phyloP scores from a whole-genome alignment of 64 coral and sea anemone genomes.

The Dendronephthya gigantea region DNA sequence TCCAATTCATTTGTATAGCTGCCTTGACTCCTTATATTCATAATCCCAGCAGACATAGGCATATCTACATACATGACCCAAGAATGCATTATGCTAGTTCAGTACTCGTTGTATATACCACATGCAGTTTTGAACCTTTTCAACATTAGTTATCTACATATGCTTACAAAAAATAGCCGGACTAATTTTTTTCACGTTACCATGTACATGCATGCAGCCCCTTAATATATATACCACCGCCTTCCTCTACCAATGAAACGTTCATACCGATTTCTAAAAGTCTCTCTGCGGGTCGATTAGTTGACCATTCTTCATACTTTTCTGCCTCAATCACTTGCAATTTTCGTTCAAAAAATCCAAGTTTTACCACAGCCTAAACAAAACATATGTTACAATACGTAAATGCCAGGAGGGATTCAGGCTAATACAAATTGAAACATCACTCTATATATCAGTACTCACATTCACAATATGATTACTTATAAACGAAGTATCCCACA shows the following conservation, averaged over 20 bases:
- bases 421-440: background rate
- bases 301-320: slow-evolving; percentile 96
- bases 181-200: no score
- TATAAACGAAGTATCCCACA: background rate
- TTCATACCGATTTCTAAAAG: slow-evolving; percentile 84
- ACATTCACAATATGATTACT: slow-evolving; percentile 47
- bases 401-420: background rate
- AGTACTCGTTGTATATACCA: no score
- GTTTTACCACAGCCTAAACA: slow-evolving; percentile 60
- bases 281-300: slow-evolving; percentile 72
- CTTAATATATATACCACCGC: no score
- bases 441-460: background rate
- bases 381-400: background rate
- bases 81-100: background rate
- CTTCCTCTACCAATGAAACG: background rate
- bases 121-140: no score
- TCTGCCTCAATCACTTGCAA: slow-evolving; percentile 83
- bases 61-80: slow-evolving; percentile 53
- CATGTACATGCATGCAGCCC: no score
- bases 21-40: slow-evolving; percentile 87
- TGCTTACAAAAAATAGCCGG: no score
- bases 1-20: slow-evolving; percentile 62
- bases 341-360: slow-evolving; percentile 92
- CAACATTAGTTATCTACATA: no score
- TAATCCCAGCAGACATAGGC: slow-evolving; percentile 85